These are phyloP conservation scores for Grallaria varia DNA, from an alignment of 2,113 vertebrate genomes.

Conservation along the genomic window DNA sequence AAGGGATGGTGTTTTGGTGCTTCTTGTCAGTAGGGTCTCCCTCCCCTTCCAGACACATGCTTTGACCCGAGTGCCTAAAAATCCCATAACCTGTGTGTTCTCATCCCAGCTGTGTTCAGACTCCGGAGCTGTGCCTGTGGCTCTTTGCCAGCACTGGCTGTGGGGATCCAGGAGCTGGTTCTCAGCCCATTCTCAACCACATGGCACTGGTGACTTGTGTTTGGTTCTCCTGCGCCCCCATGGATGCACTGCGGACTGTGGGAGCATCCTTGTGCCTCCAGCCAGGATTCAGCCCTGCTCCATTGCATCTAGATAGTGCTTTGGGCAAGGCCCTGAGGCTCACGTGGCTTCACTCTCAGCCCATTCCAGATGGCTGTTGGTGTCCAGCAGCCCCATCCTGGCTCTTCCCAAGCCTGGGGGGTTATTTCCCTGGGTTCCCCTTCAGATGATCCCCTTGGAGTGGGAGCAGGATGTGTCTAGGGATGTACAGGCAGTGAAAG, in stretches of 20 bases:
- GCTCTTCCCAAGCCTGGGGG: rapidly evolving
- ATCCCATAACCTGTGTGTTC: rapidly evolving
- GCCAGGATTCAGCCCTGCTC: rapidly evolving
- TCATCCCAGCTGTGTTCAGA: rapidly evolving
- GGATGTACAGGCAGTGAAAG: rapidly evolving
- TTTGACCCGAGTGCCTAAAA: neutral
- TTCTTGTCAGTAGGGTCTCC: neutral
- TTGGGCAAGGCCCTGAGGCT: neutral
- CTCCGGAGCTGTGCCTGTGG: neutral
- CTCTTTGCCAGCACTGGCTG: rapidly evolving
- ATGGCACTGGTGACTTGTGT: rapidly evolving
- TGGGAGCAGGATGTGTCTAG: neutral
- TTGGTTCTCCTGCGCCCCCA: neutral
- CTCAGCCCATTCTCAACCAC: neutral
- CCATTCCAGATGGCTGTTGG: rapidly evolving
- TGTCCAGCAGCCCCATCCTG: neutral
- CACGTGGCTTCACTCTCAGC: rapidly evolving
- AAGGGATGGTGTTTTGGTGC: neutral
- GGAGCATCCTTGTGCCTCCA: neutral
- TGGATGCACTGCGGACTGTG: rapidly evolving
- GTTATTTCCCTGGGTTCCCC: neutral
- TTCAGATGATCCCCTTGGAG: neutral
- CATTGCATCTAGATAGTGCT: rapidly evolving
- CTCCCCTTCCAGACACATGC: neutral
- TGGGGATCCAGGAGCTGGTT: neutral